phyloP scores from a whole-genome alignment of 64 coral and sea anemone species.

The Stichodactyla helianthus region DNA sequence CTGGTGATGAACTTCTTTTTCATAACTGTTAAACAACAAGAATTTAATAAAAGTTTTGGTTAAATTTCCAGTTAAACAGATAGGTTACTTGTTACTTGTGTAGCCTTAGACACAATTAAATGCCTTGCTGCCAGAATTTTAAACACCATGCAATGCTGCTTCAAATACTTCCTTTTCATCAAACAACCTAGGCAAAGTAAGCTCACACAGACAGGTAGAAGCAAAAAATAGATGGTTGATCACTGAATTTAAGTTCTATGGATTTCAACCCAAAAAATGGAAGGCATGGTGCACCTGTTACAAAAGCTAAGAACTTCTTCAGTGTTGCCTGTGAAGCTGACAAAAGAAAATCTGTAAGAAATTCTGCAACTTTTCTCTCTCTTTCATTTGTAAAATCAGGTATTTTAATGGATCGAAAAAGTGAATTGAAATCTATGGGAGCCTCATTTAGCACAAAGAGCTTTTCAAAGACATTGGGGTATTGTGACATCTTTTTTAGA shows the following conservation, averaged over 20 bases:
- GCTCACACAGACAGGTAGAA: constrained; percentile 49
- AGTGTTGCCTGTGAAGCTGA: constrained; percentile 42
- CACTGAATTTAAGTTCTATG: constrained; percentile 29
- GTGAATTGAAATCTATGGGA: constrained; percentile 4
- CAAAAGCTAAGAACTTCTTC: constrained; percentile 41
- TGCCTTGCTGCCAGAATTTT: too few relatives aligned
- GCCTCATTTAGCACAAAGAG: constrained; percentile 42
- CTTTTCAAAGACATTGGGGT: constrained; percentile 42
- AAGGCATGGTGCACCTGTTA: constrained; percentile 37
- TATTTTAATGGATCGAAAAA: constrained; percentile 19
- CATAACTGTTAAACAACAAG: too few relatives aligned
- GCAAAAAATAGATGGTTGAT: constrained; percentile 43
- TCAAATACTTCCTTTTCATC: constrained; percentile 30
- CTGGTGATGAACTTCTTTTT: too few relatives aligned
- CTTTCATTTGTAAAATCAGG: constrained; percentile 30
- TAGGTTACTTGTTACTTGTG: too few relatives aligned
- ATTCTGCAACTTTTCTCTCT: constrained; percentile 31
- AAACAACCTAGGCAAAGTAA: constrained; percentile 31
- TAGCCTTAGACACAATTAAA: too few relatives aligned
- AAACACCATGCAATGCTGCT: constrained; percentile 27
- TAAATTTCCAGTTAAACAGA: too few relatives aligned
- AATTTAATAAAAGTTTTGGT: too few relatives aligned
- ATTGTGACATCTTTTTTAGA: constrained; percentile 36
- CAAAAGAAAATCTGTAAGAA: constrained; percentile 47
- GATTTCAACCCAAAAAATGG: constrained; percentile 47